phyloP scores from a whole-genome alignment of 2,888 invertebrate genomes.

The Drosophila helvetica region DNA sequence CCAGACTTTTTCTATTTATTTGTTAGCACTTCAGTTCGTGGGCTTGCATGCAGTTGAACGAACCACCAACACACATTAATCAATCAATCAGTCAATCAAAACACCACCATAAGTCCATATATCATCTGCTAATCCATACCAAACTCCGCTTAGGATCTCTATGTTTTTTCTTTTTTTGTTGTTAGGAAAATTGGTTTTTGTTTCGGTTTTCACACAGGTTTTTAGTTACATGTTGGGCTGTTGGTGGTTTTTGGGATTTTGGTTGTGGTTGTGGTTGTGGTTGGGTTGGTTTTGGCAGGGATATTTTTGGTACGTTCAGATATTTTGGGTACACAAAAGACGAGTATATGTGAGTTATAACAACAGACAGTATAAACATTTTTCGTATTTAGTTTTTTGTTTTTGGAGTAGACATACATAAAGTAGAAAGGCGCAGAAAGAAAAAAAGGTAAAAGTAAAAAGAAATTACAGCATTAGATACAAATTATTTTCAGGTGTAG shows the following conservation, averaged over 20 bases:
- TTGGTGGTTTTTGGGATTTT: constrained; percentile 43
- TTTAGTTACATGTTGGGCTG: constrained; percentile 75
- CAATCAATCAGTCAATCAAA: constrained; percentile 64
- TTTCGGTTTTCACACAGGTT: constrained; percentile 55
- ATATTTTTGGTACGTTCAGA: constrained; percentile 63
- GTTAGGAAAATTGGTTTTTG: constrained; percentile 42
- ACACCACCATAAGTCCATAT: constrained; percentile 68
- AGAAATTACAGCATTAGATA: constrained; percentile 81
- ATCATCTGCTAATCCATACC: constrained; percentile 47
- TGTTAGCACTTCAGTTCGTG: constrained; percentile 52
- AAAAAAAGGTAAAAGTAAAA: constrained; percentile 76
- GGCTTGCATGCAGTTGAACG: constrained; percentile 61
- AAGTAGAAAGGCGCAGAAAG: constrained; percentile 67
- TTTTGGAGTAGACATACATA: constrained; percentile 67
- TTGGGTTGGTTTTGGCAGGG: constrained; percentile 47
- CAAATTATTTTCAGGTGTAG: constrained; percentile 65
- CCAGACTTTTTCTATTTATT: constrained; percentile 40
- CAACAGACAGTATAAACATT: constrained; percentile 57
- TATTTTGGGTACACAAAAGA: constrained; percentile 65
- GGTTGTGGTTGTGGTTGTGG: constrained; percentile 32
- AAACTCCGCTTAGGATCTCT: constrained; percentile 51
- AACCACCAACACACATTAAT: constrained; percentile 64
- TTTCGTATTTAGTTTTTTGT: constrained; percentile 29
- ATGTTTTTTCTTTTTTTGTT: constrained; percentile 14
- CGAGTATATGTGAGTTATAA: constrained; percentile 55